Percentiles rank a stretch among this genome's conserved stretches.
These are phyloP conservation scores for Myotis myotis DNA, from an alignment of 2,797 vertebrate genomes.

Conservation along the genomic window DNA sequence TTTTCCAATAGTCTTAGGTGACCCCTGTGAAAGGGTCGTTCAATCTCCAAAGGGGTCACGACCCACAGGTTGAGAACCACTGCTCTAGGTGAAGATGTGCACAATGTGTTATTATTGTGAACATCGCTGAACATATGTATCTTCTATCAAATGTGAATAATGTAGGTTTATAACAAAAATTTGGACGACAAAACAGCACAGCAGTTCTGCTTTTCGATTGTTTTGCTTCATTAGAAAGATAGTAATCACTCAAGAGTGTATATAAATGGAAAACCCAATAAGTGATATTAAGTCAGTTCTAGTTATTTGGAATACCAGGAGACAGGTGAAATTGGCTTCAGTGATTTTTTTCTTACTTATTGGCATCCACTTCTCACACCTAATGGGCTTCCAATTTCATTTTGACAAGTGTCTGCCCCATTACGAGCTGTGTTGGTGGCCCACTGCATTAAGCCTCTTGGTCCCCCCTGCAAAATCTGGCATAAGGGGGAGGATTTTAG, in stretches of 20 bases:
- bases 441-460: not conserved
- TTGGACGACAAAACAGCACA: not conserved
- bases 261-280: not conserved
- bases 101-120: not conserved
- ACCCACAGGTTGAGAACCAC: too few relatives aligned
- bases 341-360: not conserved
- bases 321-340: not conserved
- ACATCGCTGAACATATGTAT: not conserved
- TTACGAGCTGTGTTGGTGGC: not conserved
- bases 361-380: not conserved
- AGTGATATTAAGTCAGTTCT: not conserved
- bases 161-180: not conserved
- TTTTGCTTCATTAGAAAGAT: not conserved
- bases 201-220: not conserved
- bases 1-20: too few relatives aligned
- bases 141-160: not conserved
- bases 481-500: not conserved
- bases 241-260: not conserved
- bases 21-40: too few relatives aligned
- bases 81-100: not conserved
- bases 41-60: too few relatives aligned
- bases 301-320: not conserved
- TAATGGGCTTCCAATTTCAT: not conserved
- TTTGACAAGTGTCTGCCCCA: not conserved
- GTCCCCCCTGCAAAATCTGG: not conserved